Percentiles rank a stretch among this genome's conserved stretches.
phyloP scores from a whole-genome alignment of 92 coral and sea anemone species.

The Phenganax marumi region DNA sequence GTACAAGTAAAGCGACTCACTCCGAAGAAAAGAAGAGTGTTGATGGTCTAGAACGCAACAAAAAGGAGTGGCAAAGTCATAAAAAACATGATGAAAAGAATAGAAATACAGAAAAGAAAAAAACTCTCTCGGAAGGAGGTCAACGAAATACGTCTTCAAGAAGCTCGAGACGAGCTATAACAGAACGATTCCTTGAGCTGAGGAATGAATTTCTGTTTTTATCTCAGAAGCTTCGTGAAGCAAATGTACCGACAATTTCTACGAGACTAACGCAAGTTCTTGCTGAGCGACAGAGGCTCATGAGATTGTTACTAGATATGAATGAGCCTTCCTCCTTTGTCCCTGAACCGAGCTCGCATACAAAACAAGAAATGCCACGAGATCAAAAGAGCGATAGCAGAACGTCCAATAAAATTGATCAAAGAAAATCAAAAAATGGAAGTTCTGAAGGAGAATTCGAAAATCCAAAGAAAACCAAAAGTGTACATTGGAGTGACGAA shows the following conservation, averaged over 20 bases:
- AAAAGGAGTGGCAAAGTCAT: not conserved
- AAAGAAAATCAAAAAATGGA: not conserved
- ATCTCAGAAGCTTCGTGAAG: conserved; percentile 2
- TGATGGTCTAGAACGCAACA: not conserved
- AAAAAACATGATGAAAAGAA: not conserved
- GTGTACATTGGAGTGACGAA: conserved; percentile 43
- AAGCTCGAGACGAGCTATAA: not conserved
- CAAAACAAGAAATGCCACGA: not conserved
- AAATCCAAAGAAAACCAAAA: conserved; percentile 25
- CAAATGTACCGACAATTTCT: conserved; percentile 7
- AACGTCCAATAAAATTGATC: not conserved
- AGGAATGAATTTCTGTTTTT: conserved; percentile 12
- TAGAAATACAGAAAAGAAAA: not conserved
- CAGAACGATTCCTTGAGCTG: conserved; percentile 27
- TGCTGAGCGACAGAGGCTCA: conserved; percentile 25
- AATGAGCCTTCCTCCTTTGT: not conserved
- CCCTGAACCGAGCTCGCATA: not conserved
- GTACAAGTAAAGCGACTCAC: not conserved
- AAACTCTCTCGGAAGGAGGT: not conserved
- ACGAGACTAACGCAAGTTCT: conserved; percentile 20
- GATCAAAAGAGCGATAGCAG: too few species aligned
- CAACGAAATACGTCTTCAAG: not conserved
- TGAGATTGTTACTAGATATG: conserved; percentile 15
- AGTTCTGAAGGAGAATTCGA: not conserved
- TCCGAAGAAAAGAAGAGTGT: not conserved